phyloP scores from a whole-genome alignment of 2,113 vertebrate species.

The Corydoras sp. region DNA sequence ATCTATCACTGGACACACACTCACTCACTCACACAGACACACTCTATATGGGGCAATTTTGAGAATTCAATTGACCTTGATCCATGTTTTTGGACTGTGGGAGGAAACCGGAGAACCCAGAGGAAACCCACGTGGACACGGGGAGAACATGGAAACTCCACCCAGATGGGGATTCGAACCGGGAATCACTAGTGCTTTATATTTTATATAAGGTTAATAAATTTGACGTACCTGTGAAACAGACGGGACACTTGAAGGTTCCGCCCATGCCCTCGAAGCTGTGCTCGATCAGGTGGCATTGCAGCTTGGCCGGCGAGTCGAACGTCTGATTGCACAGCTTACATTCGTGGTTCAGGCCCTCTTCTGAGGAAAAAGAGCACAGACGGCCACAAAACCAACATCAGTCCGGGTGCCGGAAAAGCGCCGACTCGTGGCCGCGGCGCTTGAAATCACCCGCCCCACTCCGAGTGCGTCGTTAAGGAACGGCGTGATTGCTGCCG shows the following conservation, averaged over 20 bases:
- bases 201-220: not conserved
- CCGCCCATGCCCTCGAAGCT: conserved; percentile 99
- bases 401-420: conserved; percentile 2
- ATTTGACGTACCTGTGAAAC: conserved; percentile 85
- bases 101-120: no score
- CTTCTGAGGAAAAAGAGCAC: conserved; percentile 69
- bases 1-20: no score
- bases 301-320: conserved; percentile 96
- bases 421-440: not conserved
- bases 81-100: no score
- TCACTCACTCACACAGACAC: no score
- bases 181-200: no score
- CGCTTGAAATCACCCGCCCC: not conserved
- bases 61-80: no score
- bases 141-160: no score
- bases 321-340: conserved; percentile 98
- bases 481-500: not conserved
- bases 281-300: conserved; percentile 98
- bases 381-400: not conserved
- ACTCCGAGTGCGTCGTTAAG: not conserved
- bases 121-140: no score
- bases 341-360: conserved; percentile 97
- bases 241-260: conserved; percentile 97
- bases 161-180: no score
- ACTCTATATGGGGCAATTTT: no score